Base-by-base conservation (phyloP, 2,888 invertebrate genomes). In the Hirtodrosophila confusa region DNA sequence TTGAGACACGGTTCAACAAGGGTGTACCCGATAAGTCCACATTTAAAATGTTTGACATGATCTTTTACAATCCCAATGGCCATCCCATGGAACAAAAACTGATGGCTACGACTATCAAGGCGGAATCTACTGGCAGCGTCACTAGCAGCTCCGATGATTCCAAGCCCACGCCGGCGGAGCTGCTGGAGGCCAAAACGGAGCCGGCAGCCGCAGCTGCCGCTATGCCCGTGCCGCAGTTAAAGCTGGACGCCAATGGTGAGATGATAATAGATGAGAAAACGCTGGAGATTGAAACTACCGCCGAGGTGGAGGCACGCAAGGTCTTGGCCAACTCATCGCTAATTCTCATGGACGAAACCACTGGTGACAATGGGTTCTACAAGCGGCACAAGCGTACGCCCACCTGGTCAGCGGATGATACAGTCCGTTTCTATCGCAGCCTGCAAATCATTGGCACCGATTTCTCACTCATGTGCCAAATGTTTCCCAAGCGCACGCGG, bases 371-470 rank as follows among this genome's bases (percentile, higher is more conserved):
- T 75, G 95, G 95, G 0, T 93, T 94, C 70, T 96, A 95, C 89
- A 94, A 94, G 58, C 93, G 94, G 24, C 93, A 93, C 11, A 93
- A 93, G 74, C 93, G 95, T 44, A 93, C 95, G 0, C 94, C 94
- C 54, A 95, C 95, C 41, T 97, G 97, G 97, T 92, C 92, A 7
- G 93, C 94, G 35, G 93, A 93, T 63, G 97, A 98, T 89, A 98
- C 98, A 0, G 92, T 96, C n/a, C 95, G 95, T 75, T 98, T 98
- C 92, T 99, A 98, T 92, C 94, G 96, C 83, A 97, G 97, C 0
- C 92, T 99, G 8, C 97, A 96, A 79, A 95, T 95, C 7, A 93
- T 98, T 49, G 98, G 98, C 0, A 97, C 98, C 0, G 98, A 99
- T 92, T 99, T 99, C 91, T 94, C 96, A 4, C 92, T 98, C 51